Evolutionary conservation across 2,113 vertebrate species (phyloP), one percentile per base, ranked within the genome.

Genomic region (Orthochromis malagaraziensis): DNA sequence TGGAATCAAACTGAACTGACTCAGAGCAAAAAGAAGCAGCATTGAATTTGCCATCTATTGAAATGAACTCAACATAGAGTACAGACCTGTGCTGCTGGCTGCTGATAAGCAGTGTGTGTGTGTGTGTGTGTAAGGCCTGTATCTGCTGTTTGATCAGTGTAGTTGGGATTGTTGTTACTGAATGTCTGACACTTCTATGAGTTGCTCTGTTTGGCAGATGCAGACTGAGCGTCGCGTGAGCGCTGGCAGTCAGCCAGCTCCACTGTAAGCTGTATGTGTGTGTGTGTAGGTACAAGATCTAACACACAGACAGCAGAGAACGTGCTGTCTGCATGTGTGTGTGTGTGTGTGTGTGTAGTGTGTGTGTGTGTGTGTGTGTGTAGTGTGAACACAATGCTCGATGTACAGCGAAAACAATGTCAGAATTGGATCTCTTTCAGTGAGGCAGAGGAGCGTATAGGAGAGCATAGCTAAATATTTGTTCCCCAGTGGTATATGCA

Each of bases 131-230:
- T 79, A 33, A 86, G 73, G 81, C 42, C 82, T 9, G 21, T 90
- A 92, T 93, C 89, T 91, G 79, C 88, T 89, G 88, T 92, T 91
- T 94, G 92, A 92, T 93, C 90, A 90, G 92, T 63, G 88, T 85
- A 87, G 81, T 87, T 81, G 81, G 82, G 54, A 75, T 87, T 86
- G 89, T 75, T 42, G 83, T 60, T 16, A 14, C 79, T 87, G 89
- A 84, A 85, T 91, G 89, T 88, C 82, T 81, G 79, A 91, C 85
- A 79, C 88, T 45, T 54, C 29, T 54, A 63, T 65, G 70, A 16
- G 38, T 29, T 31, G 73, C 49, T 68, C n/a, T 10, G 83, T 55
- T 89, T 81, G 86, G 75, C 84, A 85, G 79, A 70, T 29, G 84
- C 84, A 79, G 87, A 45, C 77, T 9, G 83, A 89, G 81, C 73